phyloP scores from a whole-genome alignment of 1,140 invertebrate genomes.

The Pseudomyrmex cubaensis region DNA sequence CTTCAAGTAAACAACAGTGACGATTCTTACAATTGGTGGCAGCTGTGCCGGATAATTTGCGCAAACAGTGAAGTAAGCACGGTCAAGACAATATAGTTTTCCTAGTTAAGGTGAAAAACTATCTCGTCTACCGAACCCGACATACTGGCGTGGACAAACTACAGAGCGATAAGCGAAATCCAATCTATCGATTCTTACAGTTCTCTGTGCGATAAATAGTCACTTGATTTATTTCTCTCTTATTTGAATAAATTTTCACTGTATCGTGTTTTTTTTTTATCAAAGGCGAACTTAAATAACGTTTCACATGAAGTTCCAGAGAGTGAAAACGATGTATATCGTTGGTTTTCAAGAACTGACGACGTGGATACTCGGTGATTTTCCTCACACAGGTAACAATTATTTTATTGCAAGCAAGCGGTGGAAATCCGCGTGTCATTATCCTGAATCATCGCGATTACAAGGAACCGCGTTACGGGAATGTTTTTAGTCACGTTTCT shows the following conservation, averaged over 20 bases:
- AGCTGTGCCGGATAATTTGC: no score
- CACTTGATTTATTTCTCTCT: neutral
- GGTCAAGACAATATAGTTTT: no score
- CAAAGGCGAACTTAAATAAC: neutral
- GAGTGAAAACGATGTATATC: neutral
- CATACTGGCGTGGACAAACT: no score
- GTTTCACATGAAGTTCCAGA: neutral
- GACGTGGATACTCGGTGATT: neutral
- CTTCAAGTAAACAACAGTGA: no score
- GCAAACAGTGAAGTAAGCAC: no score
- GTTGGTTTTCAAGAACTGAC: neutral
- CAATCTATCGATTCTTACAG: no score
- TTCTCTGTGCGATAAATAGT: neutral
- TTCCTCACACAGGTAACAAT: neutral
- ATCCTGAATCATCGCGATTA: constrained; percentile 5
- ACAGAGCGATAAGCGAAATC: no score
- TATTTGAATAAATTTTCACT: neutral
- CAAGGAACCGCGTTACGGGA: neutral
- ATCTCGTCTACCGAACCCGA: no score
- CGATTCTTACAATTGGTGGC: no score
- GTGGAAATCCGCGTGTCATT: constrained; percentile 2
- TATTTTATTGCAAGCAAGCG: neutral
- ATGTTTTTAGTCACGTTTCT: constrained; percentile 5
- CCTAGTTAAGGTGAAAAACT: no score
- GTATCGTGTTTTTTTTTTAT: no score